Percentiles rank a stretch among this genome's conserved stretches.
Evolutionary conservation across 2,888 invertebrate genomes (phyloP).

Genomic region (Lumbricus terrestris): DNA sequence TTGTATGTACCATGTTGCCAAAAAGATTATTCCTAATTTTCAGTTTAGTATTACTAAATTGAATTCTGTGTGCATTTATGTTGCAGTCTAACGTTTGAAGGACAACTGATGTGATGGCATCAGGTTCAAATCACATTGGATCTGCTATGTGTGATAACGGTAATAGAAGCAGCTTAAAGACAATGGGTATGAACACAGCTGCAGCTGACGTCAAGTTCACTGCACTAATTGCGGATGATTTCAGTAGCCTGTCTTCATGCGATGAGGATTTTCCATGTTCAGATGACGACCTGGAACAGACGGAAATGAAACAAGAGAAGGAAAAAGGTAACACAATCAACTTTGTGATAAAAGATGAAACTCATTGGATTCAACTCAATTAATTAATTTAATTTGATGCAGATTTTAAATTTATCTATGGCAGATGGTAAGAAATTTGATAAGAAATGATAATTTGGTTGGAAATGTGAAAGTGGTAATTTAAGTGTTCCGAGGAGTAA

Average conservation of each 20-base stretch:
- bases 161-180: background rate
- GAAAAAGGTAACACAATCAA: background rate
- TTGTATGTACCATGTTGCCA: background rate
- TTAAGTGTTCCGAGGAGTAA: no score
- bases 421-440: background rate
- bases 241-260: background rate
- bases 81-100: background rate
- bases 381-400: background rate
- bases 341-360: background rate
- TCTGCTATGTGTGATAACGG: background rate
- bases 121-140: background rate
- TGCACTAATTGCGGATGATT: slow-evolving; percentile 9
- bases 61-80: background rate
- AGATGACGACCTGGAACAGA: background rate
- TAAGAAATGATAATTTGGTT: background rate
- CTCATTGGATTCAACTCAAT: background rate
- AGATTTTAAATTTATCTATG: background rate
- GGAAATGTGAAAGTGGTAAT: no score
- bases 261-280: background rate
- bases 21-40: background rate
- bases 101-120: background rate
- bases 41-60: background rate
- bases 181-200: slow-evolving; percentile 6
- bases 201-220: slow-evolving; percentile 10
- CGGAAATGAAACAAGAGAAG: background rate